Evolutionary conservation across 2,888 invertebrate species (phyloP), one percentile per base, ranked within the genome.

Genomic region (Clistopyga incitator): DNA sequence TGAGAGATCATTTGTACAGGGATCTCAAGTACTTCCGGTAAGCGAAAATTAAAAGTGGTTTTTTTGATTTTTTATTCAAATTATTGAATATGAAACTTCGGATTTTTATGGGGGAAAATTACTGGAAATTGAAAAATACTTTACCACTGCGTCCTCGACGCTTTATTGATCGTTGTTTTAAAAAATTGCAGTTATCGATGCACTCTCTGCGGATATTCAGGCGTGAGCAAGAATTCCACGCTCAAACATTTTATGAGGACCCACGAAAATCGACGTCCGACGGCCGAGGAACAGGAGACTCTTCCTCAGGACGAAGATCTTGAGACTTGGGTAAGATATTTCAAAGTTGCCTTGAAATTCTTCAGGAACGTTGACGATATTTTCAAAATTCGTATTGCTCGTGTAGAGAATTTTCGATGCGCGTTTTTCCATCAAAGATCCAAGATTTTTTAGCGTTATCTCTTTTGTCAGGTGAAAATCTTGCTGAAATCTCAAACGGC

Each of bases 21-120:
- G 96, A 97, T 88, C 93, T 96, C 34, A 94, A 95, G 68, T 96
- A 96, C 88, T 94, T 95, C 87, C 95, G 95, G 96, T 96, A 89
- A 94, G 94, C 64, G 61, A 11, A 68, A 38, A 56, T 56, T 13
- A 54, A 59, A n/a, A n/a, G n/a, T n/a, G n/a, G n/a, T n/a, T n/a
- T n/a, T n/a, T 29, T 2, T 29, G 29, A 29, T 29, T 29, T 29
- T 2, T 29, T 29, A 29, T 29, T 29, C 4, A 29, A 29, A 29
- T 29, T 29, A 4, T 29, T 29, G 29, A 29, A 29, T 29, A n/a
- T 4, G 29, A 29, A 29, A 29, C 29, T 29, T 29, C n/a, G n/a
- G n/a, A n/a, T n/a, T n/a, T n/a, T n/a, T n/a, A n/a, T n/a, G n/a
- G n/a, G 29, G 29, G 29, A 29, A 29, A 29, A 29, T 29, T n/a